A percentile compares a stretch with the other conserved stretches of the same genome.
phyloP scores from a whole-genome alignment of 2,888 invertebrate genomes.

The Drosophila atroscutellata region DNA sequence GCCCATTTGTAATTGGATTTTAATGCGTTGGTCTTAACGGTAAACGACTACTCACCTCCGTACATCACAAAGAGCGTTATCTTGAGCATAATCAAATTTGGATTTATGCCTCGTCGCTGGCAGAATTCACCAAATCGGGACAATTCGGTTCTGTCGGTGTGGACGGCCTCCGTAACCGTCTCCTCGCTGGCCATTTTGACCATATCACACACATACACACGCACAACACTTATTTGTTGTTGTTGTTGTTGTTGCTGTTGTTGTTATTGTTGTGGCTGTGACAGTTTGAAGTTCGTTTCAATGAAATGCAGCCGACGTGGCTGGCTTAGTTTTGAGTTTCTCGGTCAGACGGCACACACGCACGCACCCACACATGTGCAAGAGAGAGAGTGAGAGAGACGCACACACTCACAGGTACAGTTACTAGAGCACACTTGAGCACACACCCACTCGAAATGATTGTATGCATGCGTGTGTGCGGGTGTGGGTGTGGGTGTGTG shows the following conservation, averaged over 20 bases:
- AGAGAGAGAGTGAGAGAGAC: neutral
- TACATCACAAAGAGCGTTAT: constrained; percentile 93
- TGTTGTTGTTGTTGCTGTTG: no score
- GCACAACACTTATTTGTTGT: constrained; percentile 2
- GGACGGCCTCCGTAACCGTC: constrained; percentile 64
- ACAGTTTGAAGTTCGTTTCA: constrained; percentile 79
- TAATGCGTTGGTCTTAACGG: constrained; percentile 44
- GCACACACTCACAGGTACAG: constrained; percentile 73
- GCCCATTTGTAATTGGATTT: constrained; percentile 58
- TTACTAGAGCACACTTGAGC: constrained; percentile 63
- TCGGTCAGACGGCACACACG: constrained; percentile 68
- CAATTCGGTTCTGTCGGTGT: constrained; percentile 76
- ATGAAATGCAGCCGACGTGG: constrained; percentile 58
- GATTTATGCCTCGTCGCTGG: constrained; percentile 88
- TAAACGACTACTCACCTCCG: constrained; percentile 87
- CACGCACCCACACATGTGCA: constrained; percentile 11
- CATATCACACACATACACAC: constrained; percentile 33
- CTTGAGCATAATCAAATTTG: constrained; percentile 92
- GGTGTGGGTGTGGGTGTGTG: constrained; percentile 2
- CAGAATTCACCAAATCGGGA: constrained; percentile 84
- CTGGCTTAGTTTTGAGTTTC: constrained; percentile 67
- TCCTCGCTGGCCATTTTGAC: constrained; percentile 84
- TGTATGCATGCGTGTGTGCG: constrained; percentile 6
- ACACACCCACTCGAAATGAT: constrained; percentile 4
- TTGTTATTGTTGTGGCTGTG: constrained; percentile 24